Evolutionary conservation across 1,140 invertebrate species (phyloP).

Genomic region (Lamellibrachia luymesi): DNA sequence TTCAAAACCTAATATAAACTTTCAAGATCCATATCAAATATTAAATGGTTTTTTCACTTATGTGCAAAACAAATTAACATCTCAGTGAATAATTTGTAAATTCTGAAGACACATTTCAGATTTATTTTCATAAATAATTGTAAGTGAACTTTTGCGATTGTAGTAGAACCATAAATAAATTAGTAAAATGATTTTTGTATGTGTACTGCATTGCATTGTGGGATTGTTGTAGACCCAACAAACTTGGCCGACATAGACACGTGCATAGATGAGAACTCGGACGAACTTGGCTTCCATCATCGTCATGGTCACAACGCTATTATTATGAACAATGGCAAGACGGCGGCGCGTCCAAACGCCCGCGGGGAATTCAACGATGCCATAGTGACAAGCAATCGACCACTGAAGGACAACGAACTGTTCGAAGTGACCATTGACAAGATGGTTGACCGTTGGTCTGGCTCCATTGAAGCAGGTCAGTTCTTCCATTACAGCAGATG

Average conservation of each 20-base stretch:
- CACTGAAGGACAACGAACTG: conserved; percentile 83
- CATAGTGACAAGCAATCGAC: conserved; percentile 85
- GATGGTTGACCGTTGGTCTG: conserved; percentile 89
- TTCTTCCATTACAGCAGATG: neutral
- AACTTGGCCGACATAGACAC: conserved; percentile 1
- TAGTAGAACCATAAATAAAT: neutral
- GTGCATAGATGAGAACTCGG: neutral
- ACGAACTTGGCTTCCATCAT: conserved; percentile 82
- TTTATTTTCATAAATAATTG: too few species aligned
- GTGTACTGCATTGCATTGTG: neutral
- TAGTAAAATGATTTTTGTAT: neutral
- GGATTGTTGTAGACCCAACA: neutral
- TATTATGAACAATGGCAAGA: conserved; percentile 81
- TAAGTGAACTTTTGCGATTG: neutral
- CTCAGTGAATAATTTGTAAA: neutral
- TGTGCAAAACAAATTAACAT: too few species aligned
- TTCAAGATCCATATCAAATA: too few species aligned
- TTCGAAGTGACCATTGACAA: conserved; percentile 89
- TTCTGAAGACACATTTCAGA: too few species aligned
- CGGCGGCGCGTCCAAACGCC: conserved; percentile 77
- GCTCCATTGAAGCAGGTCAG: conserved; percentile 79
- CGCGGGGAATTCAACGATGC: conserved; percentile 91
- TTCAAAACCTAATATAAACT: too few species aligned
- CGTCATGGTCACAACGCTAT: conserved; percentile 86
- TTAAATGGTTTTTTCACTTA: too few species aligned